Evolutionary conservation across 2,797 vertebrate species (phyloP).

Genomic region (Danio tinwini): DNA sequence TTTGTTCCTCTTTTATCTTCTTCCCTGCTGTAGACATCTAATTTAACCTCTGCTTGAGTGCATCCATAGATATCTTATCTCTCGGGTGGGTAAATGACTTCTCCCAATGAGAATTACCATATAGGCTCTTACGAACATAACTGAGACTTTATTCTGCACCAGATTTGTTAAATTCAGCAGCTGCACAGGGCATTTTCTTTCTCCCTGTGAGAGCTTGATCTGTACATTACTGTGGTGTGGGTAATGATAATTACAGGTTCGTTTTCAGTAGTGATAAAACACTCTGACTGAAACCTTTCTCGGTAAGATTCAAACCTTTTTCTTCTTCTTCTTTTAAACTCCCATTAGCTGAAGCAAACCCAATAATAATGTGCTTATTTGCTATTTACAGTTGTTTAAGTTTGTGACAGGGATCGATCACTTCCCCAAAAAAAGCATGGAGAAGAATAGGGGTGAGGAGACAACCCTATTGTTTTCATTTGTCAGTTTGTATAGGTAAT

Average conservation of each 20-base stretch:
- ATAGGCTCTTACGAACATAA: constrained; percentile 51
- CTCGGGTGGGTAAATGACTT: constrained; percentile 25
- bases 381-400: constrained; percentile 33
- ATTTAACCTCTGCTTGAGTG: constrained; percentile 21
- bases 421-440: constrained; percentile 20
- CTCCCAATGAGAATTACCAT: constrained; percentile 17
- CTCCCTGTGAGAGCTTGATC: constrained; percentile 61
- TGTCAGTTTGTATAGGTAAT: constrained; percentile 66
- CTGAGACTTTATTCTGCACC: constrained; percentile 33
- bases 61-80: constrained; percentile 44
- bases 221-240: constrained; percentile 63
- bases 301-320: constrained; percentile 57
- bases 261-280: constrained; percentile 64
- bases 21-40: constrained; percentile 31
- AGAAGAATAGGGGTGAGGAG: constrained; percentile 43
- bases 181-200: constrained; percentile 70
- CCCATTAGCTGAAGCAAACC: neutral
- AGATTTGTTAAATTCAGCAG: constrained; percentile 50
- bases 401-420: constrained; percentile 7
- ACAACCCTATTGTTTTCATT: constrained; percentile 50
- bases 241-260: constrained; percentile 72
- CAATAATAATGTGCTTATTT: neutral
- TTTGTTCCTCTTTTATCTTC: constrained; percentile 39
- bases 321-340: constrained; percentile 45
- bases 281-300: constrained; percentile 45